Conservation (phyloP, 2,113 vertebrate genomes). For the Clarias macrocephalus region DNA sequence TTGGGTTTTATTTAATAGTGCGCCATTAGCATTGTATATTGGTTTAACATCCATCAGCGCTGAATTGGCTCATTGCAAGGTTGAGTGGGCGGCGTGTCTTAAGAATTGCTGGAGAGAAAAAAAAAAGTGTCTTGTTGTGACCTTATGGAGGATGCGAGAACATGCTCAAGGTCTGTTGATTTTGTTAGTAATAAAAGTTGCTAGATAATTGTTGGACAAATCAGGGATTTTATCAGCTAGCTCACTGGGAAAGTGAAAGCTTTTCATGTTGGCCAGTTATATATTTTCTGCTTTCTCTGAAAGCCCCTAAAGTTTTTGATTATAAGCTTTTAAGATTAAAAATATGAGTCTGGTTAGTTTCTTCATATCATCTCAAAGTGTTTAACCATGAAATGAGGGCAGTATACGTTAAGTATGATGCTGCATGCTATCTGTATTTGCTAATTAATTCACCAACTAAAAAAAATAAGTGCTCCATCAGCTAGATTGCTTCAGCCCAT, state of each 20-base stretch:
- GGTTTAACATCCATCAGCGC: not conserved
- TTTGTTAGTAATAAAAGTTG: no score
- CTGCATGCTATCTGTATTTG: not conserved
- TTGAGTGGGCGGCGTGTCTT: not conserved
- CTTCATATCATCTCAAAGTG: not conserved
- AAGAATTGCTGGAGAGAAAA: not conserved
- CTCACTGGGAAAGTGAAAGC: not conserved
- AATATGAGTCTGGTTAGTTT: not conserved
- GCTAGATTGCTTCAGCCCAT: not conserved
- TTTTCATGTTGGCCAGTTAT: not conserved
- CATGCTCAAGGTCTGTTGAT: not conserved
- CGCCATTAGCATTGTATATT: not conserved
- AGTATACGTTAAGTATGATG: no score
- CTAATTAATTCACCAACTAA: not conserved
- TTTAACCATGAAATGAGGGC: no score
- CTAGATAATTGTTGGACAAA: not conserved
- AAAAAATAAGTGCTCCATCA: not conserved
- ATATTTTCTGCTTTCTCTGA: not conserved
- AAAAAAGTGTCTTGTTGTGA: not conserved
- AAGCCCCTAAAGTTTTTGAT: no score
- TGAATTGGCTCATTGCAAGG: not conserved
- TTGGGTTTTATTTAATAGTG: constrained; percentile 1
- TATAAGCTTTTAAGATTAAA: not conserved
- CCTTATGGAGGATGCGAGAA: not conserved
- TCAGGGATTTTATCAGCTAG: not conserved